Evolutionary conservation across 2,113 vertebrate species (phyloP).

Genomic region (Taxidea taxus): DNA sequence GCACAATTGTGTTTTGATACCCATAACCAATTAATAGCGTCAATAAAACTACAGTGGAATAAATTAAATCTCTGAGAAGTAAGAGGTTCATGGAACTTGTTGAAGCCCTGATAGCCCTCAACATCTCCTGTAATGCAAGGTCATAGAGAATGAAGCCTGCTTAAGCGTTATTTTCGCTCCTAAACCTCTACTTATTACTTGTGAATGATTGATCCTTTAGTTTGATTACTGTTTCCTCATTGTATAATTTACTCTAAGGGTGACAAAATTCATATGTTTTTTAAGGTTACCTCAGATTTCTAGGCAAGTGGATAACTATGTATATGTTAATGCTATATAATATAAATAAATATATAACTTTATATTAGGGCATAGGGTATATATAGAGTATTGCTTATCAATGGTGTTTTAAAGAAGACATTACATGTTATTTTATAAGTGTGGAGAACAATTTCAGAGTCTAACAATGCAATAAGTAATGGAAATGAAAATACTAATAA

Average conservation of each 20-base stretch:
- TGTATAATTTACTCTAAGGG: neutral
- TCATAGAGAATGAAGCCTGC: neutral
- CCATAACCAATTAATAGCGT: neutral
- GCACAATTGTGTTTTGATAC: neutral
- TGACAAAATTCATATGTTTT: neutral
- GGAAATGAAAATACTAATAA: constrained; percentile 62
- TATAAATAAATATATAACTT: neutral
- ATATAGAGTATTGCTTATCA: neutral
- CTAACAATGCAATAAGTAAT: constrained; percentile 49
- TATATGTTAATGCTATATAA: neutral
- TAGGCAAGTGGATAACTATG: neutral
- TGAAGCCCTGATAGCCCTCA: neutral
- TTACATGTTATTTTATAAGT: constrained; percentile 31
- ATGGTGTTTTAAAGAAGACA: neutral
- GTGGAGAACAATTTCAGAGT: constrained; percentile 55
- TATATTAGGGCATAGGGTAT: neutral
- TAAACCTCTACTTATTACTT: neutral
- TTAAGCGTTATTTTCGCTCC: neutral
- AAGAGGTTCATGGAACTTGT: neutral
- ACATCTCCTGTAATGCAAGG: neutral
- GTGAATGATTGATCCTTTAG: neutral
- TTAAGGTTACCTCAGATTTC: neutral
- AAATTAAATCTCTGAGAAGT: neutral
- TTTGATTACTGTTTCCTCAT: neutral
- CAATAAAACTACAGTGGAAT: neutral